Percentiles rank a stretch among this genome's conserved stretches.
These are phyloP conservation scores for Orthosia gracilis DNA, from an alignment of 2,888 invertebrate genomes.

Conservation along the genomic window DNA sequence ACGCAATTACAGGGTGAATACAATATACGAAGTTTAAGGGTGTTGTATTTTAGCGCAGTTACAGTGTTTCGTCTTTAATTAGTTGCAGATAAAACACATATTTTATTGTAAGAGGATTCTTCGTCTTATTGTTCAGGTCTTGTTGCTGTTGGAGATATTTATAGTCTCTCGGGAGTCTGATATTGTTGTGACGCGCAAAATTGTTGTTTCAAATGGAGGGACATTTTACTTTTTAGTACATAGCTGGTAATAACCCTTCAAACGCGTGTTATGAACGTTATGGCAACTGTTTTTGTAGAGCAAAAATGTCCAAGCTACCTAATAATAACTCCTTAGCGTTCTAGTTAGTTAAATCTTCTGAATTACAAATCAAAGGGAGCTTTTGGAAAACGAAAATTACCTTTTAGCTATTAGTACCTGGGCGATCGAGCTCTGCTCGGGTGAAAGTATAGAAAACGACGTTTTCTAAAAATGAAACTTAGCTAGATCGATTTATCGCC, in stretches of 20 bases:
- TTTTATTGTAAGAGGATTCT: conserved; percentile 55
- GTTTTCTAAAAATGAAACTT: too few species aligned
- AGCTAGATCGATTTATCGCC: too few species aligned
- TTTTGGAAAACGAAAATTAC: conserved; percentile 40
- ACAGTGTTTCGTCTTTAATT: conserved; percentile 58
- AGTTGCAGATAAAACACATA: conserved; percentile 63
- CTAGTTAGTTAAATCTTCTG: conserved; percentile 9
- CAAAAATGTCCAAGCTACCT: conserved; percentile 1
- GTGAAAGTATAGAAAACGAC: too few species aligned
- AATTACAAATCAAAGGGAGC: conserved; percentile 16
- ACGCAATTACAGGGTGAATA: conserved; percentile 58
- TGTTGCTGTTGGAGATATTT: conserved; percentile 42
- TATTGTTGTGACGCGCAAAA: conserved; percentile 24
- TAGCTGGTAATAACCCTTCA: not conserved
- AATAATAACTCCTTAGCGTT: conserved; percentile 11
- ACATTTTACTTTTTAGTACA: not conserved
- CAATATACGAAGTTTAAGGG: conserved; percentile 58
- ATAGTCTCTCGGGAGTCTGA: conserved; percentile 18
- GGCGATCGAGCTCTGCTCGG: too few species aligned
- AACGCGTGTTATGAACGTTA: not conserved
- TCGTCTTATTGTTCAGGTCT: conserved; percentile 54
- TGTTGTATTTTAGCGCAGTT: conserved; percentile 59
- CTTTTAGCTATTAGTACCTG: conserved; percentile 3
- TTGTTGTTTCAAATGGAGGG: conserved; percentile 8
- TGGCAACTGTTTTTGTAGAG: not conserved